Conservation (phyloP, 2,888 invertebrate genomes). For the Sarcophaga caerulescens region DNA sequence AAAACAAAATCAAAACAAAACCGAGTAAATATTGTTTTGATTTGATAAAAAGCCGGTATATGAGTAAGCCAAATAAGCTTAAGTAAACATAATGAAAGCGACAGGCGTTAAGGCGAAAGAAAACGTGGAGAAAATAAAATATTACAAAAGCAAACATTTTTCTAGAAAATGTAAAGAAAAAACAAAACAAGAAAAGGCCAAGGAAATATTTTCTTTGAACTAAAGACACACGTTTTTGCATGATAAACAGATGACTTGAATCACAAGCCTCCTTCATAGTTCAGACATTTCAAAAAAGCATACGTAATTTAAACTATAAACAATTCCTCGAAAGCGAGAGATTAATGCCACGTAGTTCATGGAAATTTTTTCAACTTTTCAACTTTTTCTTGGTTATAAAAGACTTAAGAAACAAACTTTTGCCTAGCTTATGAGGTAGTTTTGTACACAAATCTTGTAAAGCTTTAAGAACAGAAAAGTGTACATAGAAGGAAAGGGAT, state of each 20-base stretch:
- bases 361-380: too few species aligned
- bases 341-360: too few species aligned
- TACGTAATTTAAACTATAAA: too few species aligned
- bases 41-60: slow-evolving; percentile 3
- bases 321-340: too few species aligned
- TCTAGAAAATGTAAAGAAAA: neutral
- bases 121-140: neutral
- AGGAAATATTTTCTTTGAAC: too few species aligned
- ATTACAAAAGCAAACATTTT: neutral
- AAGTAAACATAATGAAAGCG: neutral
- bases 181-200: too few species aligned
- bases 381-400: neutral
- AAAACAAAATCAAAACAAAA: neutral
- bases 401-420: slow-evolving; percentile 3
- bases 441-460: too few species aligned
- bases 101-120: neutral
- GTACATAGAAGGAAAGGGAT: too few species aligned
- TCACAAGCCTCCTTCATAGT: too few species aligned
- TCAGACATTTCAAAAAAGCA: too few species aligned
- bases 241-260: neutral
- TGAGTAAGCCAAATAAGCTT: neutral
- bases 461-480: too few species aligned
- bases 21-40: neutral
- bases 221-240: neutral
- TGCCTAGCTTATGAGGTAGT: too few species aligned